A percentile compares a stretch with the other conserved stretches of the same genome.
phyloP scores from a whole-genome alignment of 2,113 vertebrate species.

The Girardinichthys multiradiatus region DNA sequence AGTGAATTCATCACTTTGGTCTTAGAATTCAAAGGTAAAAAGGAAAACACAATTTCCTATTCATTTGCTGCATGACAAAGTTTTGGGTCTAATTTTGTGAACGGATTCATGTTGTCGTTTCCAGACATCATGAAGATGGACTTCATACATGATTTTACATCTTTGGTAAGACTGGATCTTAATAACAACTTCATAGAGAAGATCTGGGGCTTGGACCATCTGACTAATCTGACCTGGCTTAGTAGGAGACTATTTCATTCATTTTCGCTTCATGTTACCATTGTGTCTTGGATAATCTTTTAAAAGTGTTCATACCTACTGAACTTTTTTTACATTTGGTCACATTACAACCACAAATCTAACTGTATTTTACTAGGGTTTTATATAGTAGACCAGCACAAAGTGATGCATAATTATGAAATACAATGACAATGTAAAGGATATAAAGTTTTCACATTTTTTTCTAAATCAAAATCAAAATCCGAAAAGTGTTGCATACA shows the following conservation, averaged over 20 bases:
- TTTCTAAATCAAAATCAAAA: not conserved
- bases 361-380: too few relatives aligned
- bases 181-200: constrained; percentile 90
- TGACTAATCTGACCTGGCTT: constrained; percentile 87
- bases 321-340: not conserved
- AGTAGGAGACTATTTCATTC: constrained; percentile 77
- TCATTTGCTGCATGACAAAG: not conserved
- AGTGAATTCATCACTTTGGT: constrained; percentile 78
- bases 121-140: constrained; percentile 88
- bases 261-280: not conserved
- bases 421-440: not conserved
- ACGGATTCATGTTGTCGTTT: constrained; percentile 19
- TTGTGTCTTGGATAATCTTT: not conserved
- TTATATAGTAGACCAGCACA: not conserved
- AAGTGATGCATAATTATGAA: not conserved
- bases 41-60: not conserved
- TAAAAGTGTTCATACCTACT: not conserved
- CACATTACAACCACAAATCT: not conserved
- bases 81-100: not conserved
- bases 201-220: constrained; percentile 86
- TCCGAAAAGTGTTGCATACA: too few relatives aligned
- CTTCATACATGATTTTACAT: constrained; percentile 86
- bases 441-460: not conserved
- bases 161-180: constrained; percentile 87
- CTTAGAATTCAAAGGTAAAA: constrained; percentile 87